These are phyloP conservation scores for Synaphobranchus kaupii DNA, from an alignment of 2,797 vertebrate species.

Conservation along the genomic window DNA sequence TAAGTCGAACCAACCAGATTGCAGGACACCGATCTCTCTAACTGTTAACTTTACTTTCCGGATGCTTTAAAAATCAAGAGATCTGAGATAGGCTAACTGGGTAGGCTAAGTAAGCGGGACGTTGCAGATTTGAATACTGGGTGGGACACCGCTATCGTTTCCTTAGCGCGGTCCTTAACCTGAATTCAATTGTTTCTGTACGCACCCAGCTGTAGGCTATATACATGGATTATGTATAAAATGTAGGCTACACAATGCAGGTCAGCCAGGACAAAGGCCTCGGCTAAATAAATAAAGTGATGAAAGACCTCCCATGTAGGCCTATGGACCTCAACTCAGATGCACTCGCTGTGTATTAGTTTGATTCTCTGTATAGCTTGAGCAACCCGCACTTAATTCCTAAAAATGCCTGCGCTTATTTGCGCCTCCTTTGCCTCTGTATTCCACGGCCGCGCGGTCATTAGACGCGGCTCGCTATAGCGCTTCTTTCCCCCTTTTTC, in stretches of 20 bases:
- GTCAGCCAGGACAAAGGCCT: background rate
- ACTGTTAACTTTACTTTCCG: background rate
- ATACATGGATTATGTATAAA: background rate
- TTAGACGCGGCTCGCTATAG: background rate
- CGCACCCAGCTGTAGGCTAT: background rate
- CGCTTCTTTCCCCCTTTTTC: slow-evolving; percentile 24
- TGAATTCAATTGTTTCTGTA: background rate
- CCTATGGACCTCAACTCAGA: background rate
- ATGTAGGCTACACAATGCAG: background rate
- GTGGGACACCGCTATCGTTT: background rate
- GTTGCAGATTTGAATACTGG: background rate
- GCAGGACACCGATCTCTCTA: background rate
- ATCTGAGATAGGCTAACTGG: background rate
- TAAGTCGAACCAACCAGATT: background rate
- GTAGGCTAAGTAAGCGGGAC: background rate
- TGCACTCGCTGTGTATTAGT: background rate
- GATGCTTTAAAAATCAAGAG: background rate
- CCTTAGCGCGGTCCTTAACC: background rate
- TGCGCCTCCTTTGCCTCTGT: background rate
- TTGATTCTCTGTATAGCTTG: background rate
- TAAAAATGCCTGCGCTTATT: background rate
- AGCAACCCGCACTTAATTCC: background rate
- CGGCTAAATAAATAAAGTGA: slow-evolving; percentile 3
- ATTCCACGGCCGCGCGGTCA: background rate
- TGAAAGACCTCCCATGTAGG: background rate